Evolutionary conservation across 2,888 invertebrate species (phyloP).

Genomic region (Ischnus inquisitorius): DNA sequence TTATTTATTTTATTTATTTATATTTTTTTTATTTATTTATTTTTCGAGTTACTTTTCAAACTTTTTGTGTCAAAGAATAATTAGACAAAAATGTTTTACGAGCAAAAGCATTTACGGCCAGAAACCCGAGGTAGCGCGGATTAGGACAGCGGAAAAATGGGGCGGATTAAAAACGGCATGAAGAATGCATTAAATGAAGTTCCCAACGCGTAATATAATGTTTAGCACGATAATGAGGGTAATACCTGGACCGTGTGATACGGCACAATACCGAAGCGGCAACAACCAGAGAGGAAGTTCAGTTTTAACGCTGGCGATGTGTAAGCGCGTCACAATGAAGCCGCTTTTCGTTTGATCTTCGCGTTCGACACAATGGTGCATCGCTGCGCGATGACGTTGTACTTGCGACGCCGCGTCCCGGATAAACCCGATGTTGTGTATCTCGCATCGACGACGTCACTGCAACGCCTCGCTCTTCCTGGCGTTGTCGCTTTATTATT

Average conservation of each 20-base stretch:
- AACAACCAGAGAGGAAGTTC: constrained; percentile 26
- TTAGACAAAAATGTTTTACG: no score
- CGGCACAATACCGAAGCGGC: background rate
- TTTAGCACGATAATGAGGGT: background rate
- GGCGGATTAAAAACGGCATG: no score
- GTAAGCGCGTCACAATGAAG: constrained; percentile 33
- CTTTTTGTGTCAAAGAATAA: no score
- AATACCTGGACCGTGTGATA: background rate
- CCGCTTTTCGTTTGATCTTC: constrained; percentile 36
- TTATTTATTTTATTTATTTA: no score
- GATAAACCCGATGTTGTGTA: constrained; percentile 45
- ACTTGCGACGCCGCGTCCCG: constrained; percentile 26
- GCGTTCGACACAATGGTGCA: constrained; percentile 50
- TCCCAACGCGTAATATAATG: background rate
- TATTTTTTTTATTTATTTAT: no score
- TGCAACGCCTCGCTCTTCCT: constrained; percentile 19
- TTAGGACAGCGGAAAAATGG: no score
- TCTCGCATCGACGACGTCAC: constrained; percentile 16
- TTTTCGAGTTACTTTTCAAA: background rate
- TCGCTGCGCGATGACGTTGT: constrained; percentile 49
- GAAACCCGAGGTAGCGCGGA: no score
- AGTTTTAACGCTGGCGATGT: background rate
- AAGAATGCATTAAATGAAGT: background rate
- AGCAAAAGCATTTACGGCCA: no score
- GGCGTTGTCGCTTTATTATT: constrained; percentile 27